Base-by-base conservation (phyloP, 2,888 invertebrate species). In the Coronaproctus castanopsis region DNA sequence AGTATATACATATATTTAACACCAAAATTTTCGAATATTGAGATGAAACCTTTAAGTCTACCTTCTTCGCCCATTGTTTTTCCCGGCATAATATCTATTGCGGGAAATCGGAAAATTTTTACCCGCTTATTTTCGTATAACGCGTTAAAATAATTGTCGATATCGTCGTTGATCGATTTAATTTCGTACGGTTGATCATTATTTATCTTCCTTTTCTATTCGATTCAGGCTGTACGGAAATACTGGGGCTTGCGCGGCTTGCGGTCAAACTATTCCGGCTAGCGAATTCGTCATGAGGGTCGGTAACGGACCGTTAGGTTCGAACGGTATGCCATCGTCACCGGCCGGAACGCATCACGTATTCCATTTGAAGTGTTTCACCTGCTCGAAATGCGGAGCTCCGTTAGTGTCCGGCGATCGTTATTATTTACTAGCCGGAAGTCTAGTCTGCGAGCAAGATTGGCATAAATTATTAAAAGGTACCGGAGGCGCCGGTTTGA, bases 331-430 rank as follows among this genome's bases (percentile, higher is more conserved):
- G 50, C 21, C 50, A 36, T 21, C 55, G 21, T 56, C 56, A 19
- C 24, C 59, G 3, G 59, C 55, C 21, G 36, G 55, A 18, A 22
- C 52, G 2, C 55, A 21, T 22, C 50, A 57, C 49, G 88, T 90
- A 69, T 92, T 89, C 80, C 93, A 93, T 79, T 80, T 91, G 76
- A 90, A 90, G 77, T 93, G 92, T 77, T 93, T 93, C 78, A 82
- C 85, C 68, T 93, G 93, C 79, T 88, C 87, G 75, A 90, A 91
- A 74, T 93, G 93, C 74, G 84, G 87, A 69, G 80, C 83, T 69
- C 86, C 83, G 74, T 83, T 93, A 69, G 82, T 85, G 74, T 83
- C 88, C 69, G 93, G 93, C 69, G 92, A 93, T 80, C 82, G 88
- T 77, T 92, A 88, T 77, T 87, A 89, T 75, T 82, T 92, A 78